These are phyloP conservation scores for Sebastes fasciatus DNA, from an alignment of 2,113 vertebrate species.

Conservation along the genomic window DNA sequence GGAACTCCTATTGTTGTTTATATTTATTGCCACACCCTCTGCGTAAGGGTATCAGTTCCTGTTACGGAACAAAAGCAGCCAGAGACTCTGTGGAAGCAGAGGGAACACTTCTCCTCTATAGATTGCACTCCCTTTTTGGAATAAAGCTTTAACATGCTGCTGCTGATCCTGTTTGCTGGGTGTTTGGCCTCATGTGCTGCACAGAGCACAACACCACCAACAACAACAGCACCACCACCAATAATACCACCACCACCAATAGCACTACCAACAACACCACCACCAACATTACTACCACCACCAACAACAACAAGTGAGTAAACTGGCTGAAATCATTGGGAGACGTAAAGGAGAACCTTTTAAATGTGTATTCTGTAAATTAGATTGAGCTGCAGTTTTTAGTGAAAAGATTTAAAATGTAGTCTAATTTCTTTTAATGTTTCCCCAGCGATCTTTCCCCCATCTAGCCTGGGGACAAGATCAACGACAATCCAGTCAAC, in stretches of 20 bases:
- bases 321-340: not conserved
- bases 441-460: not conserved
- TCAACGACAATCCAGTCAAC: not conserved
- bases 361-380: not conserved
- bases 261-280: too few species aligned
- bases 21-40: constrained; percentile 1
- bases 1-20: not conserved
- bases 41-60: constrained; percentile 1
- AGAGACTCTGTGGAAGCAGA: not conserved
- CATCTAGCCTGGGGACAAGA: rapidly evolving
- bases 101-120: not conserved
- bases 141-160: constrained; percentile 58
- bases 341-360: not conserved
- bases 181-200: constrained; percentile 50
- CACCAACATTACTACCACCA: too few species aligned
- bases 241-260: too few species aligned
- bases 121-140: not conserved
- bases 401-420: not conserved
- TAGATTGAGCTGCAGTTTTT: not conserved
- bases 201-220: constrained; percentile 21
- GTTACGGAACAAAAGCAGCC: not conserved
- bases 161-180: constrained; percentile 52
- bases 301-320: constrained; percentile 11
- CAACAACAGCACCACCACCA: too few species aligned
- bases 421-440: not conserved